Conservation (phyloP, 2,797 vertebrate species). For the Danionella dracula region DNA sequence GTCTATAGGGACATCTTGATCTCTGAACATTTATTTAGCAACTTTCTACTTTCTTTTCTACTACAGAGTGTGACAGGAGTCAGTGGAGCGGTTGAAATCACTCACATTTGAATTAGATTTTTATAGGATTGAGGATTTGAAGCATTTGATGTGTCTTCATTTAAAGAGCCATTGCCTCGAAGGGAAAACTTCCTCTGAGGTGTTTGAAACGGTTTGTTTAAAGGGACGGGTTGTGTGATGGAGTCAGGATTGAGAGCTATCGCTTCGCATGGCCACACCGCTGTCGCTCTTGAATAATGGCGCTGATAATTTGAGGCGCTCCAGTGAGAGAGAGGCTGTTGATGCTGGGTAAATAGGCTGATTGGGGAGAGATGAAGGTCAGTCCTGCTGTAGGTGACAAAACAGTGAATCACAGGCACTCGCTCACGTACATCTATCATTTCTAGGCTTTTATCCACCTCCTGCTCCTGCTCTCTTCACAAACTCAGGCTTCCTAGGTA, state of each 20-base stretch:
- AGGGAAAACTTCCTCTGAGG: too few species aligned
- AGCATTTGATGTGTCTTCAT: too few species aligned
- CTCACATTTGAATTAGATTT: too few species aligned
- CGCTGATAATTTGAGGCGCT: conserved; percentile 41
- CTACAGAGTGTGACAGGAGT: too few species aligned
- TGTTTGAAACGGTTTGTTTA: too few species aligned
- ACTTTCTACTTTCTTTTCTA: too few species aligned
- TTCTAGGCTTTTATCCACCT: conserved; percentile 48
- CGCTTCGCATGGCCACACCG: conserved; percentile 37
- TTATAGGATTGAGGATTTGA: too few species aligned
- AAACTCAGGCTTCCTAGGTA: background rate
- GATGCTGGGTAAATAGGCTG: conserved; percentile 46
- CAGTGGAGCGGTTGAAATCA: too few species aligned
- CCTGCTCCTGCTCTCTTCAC: background rate
- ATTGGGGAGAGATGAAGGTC: conserved; percentile 63
- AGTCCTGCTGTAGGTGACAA: conserved; percentile 55
- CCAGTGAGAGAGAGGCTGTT: conserved; percentile 52
- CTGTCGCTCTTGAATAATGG: conserved; percentile 51
- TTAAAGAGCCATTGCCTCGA: too few species aligned
- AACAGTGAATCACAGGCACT: conserved; percentile 58
- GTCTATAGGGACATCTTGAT: too few species aligned
- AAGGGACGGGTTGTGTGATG: background rate
- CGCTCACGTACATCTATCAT: conserved; percentile 55
- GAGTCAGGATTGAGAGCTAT: conserved; percentile 24
- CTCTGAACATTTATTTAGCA: too few species aligned